phyloP scores from a whole-genome alignment of 2,113 vertebrate species.

The Arvicanthis niloticus region DNA sequence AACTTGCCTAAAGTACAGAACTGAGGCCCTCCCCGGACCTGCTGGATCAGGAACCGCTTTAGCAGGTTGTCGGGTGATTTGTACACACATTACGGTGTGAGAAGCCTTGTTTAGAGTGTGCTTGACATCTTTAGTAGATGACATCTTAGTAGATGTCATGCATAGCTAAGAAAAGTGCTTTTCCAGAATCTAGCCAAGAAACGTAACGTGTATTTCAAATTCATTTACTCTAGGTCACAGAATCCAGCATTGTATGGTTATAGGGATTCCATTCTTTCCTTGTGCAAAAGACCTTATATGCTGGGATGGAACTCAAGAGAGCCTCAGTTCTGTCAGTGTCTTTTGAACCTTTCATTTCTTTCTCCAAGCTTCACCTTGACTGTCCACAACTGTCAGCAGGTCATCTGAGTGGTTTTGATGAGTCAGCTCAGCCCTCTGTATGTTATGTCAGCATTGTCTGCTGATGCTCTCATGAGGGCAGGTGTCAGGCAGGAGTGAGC shows the following conservation, averaged over 20 bases:
- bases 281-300: not conserved
- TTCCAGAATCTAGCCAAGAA: not conserved
- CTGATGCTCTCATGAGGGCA: not conserved
- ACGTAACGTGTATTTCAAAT: not conserved
- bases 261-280: not conserved
- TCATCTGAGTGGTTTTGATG: not conserved
- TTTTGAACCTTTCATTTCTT: not conserved
- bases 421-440: not conserved
- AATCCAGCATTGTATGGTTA: not conserved
- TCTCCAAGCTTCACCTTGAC: accelerated
- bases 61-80: not conserved
- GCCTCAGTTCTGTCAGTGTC: not conserved
- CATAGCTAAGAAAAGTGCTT: not conserved
- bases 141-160: not conserved
- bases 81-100: not conserved
- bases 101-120: not conserved
- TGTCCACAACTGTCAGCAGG: not conserved
- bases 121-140: not conserved
- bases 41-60: not conserved
- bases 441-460: not conserved
- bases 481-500: not conserved
- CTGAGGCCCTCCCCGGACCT: not conserved
- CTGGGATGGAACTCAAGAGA: not conserved
- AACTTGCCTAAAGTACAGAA: not conserved
- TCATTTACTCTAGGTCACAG: not conserved